phyloP scores from a whole-genome alignment of 2,888 invertebrate genomes.

The Temnothorax unifasciatus region DNA sequence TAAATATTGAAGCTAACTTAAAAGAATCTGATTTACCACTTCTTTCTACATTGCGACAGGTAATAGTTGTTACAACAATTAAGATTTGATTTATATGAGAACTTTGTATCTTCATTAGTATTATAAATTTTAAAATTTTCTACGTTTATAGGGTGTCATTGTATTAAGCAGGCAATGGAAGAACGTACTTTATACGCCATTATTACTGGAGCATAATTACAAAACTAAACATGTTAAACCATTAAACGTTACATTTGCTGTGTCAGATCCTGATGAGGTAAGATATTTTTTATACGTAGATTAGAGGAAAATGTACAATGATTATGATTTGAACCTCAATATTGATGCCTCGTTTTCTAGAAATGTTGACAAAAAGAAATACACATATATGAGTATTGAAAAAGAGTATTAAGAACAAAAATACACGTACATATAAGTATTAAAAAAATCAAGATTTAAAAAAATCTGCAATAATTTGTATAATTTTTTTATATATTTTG shows the following conservation, averaged over 20 bases:
- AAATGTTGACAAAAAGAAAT: not conserved
- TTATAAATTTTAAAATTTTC: constrained; percentile 36
- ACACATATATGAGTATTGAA: no score
- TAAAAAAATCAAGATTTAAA: constrained; percentile 43
- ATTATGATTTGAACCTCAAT: not conserved
- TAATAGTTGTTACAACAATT: constrained; percentile 79
- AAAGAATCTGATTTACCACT: constrained; percentile 94
- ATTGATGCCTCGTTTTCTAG: constrained; percentile 15
- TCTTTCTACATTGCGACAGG: constrained; percentile 95
- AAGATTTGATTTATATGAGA: constrained; percentile 18
- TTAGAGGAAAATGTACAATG: constrained; percentile 37
- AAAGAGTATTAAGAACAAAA: no score
- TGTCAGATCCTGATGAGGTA: constrained; percentile 94
- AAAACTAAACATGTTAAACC: constrained; percentile 94
- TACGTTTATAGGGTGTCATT: constrained; percentile 93
- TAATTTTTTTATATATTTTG: constrained; percentile 37
- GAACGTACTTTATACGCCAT: constrained; percentile 97
- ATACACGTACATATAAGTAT: not conserved
- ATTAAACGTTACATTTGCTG: constrained; percentile 95
- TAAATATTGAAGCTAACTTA: constrained; percentile 93
- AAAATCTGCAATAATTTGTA: constrained; percentile 40
- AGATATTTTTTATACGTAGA: constrained; percentile 65
- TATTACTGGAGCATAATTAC: constrained; percentile 95
- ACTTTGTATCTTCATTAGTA: constrained; percentile 20
- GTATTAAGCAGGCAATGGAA: constrained; percentile 99